A percentile compares a stretch with the other conserved stretches of the same genome.
These are phyloP conservation scores for Abrostola triplasia DNA, from an alignment of 2,888 invertebrate genomes.

Conservation along the genomic window DNA sequence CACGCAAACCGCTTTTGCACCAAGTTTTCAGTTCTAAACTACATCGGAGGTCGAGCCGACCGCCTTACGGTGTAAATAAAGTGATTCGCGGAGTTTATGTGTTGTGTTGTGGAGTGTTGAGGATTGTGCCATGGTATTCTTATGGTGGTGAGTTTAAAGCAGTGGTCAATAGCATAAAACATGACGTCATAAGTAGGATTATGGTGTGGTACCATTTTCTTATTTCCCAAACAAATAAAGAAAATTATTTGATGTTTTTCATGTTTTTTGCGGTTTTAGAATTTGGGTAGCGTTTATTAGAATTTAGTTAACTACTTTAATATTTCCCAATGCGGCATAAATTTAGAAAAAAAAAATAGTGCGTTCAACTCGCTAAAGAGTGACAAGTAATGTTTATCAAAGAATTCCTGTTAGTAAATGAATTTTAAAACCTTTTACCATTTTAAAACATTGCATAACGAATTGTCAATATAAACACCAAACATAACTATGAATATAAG, in stretches of 20 bases:
- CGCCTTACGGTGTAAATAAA: slow-evolving; percentile 59
- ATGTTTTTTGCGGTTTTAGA: not conserved
- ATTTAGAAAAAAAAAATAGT: no score
- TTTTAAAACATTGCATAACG: no score
- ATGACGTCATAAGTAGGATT: not conserved
- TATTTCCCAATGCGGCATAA: no score
- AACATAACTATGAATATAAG: no score
- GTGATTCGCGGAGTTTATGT: slow-evolving; percentile 52
- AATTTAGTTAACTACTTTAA: no score
- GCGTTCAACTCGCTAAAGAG: no score
- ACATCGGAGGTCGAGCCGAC: slow-evolving; percentile 74
- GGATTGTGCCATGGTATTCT: slow-evolving; percentile 53
- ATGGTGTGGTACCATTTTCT: not conserved
- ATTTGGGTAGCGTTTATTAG: no score
- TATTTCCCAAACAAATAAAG: not conserved
- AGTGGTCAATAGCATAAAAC: not conserved
- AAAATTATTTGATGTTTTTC: not conserved
- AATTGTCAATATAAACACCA: no score
- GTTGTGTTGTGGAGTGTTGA: slow-evolving; percentile 57
- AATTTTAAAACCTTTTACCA: no score
- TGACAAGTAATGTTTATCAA: no score
- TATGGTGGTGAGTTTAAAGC: slow-evolving; percentile 54
- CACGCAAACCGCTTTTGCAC: slow-evolving; percentile 83
- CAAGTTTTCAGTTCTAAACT: slow-evolving; percentile 82
- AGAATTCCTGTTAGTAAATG: no score